Conservation (phyloP, 2,797 vertebrate genomes). For the Takifugu rubripes region DNA sequence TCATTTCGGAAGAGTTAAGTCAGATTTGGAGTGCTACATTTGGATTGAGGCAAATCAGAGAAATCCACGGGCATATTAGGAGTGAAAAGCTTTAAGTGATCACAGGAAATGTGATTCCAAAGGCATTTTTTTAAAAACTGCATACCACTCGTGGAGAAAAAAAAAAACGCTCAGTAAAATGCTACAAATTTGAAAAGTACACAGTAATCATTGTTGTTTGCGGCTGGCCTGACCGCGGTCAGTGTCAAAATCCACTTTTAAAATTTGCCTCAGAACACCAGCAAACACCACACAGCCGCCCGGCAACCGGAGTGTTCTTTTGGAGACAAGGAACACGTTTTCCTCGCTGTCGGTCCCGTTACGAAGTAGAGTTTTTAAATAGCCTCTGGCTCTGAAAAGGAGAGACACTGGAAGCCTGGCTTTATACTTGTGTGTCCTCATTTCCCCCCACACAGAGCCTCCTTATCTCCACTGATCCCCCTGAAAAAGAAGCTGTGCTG, state of each 20-base stretch:
- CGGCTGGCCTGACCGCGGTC: slow-evolving; percentile 18
- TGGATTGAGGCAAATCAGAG: slow-evolving; percentile 53
- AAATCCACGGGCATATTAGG: slow-evolving; percentile 57
- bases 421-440: slow-evolving; percentile 9
- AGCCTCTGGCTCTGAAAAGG: slow-evolving; percentile 33
- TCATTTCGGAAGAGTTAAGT: slow-evolving; percentile 53
- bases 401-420: slow-evolving; percentile 37
- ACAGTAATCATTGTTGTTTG: slow-evolving; percentile 34
- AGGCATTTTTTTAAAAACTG: slow-evolving; percentile 63
- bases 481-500: slow-evolving; percentile 34
- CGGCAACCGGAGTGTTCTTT: slow-evolving; percentile 14
- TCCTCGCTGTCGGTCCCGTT: slow-evolving; percentile 36
- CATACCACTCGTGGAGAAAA: slow-evolving; percentile 54
- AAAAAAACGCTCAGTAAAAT: slow-evolving; percentile 52
- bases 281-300: slow-evolving; percentile 24
- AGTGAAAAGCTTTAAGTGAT: slow-evolving; percentile 45
- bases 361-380: slow-evolving; percentile 46
- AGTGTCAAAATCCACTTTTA: slow-evolving; percentile 19
- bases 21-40: slow-evolving; percentile 70
- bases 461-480: slow-evolving; percentile 23
- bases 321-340: slow-evolving; percentile 27
- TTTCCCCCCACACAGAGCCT: slow-evolving; percentile 27
- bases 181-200: slow-evolving; percentile 66
- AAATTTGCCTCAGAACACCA: slow-evolving; percentile 21
- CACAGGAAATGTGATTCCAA: slow-evolving; percentile 52